Evolutionary conservation across 2,113 vertebrate genomes (phyloP).

Genomic region (Micronisus gabar): DNA sequence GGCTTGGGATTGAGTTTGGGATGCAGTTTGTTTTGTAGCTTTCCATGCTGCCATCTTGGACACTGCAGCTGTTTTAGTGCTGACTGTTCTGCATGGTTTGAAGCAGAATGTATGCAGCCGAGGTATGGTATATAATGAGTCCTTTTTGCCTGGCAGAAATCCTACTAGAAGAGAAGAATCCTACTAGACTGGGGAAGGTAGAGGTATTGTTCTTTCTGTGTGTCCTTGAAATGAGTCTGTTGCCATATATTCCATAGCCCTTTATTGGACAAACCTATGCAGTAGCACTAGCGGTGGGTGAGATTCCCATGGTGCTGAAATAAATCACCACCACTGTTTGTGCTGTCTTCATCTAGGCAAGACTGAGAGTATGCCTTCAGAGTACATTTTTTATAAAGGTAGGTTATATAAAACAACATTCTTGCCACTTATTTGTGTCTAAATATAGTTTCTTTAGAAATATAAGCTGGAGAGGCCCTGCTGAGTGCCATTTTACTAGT

Average conservation of each 20-base stretch:
- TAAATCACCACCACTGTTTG: background rate
- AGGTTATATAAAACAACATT: background rate
- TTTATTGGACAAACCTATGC: background rate
- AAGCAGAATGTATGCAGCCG: background rate
- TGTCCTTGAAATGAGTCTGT: background rate
- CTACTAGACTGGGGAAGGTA: background rate
- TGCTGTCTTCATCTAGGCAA: background rate
- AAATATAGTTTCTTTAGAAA: background rate
- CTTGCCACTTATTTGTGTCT: background rate
- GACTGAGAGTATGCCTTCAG: background rate
- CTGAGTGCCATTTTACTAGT: background rate
- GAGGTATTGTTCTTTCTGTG: background rate
- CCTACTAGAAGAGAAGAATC: background rate
- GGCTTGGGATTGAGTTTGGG: background rate
- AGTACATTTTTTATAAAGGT: background rate
- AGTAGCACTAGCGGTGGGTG: background rate
- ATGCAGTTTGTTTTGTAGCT: background rate
- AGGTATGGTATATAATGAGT: background rate
- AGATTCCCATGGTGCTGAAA: background rate
- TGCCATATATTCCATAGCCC: accelerated
- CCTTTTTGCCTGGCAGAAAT: background rate
- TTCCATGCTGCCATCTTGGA: background rate
- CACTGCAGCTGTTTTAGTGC: background rate
- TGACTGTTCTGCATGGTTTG: background rate
- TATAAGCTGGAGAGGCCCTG: too few relatives aligned